Evolutionary conservation across 2,888 invertebrate genomes (phyloP), one percentile per base, ranked within the genome.

Genomic region (Sphaerophoria rueppellii): DNA sequence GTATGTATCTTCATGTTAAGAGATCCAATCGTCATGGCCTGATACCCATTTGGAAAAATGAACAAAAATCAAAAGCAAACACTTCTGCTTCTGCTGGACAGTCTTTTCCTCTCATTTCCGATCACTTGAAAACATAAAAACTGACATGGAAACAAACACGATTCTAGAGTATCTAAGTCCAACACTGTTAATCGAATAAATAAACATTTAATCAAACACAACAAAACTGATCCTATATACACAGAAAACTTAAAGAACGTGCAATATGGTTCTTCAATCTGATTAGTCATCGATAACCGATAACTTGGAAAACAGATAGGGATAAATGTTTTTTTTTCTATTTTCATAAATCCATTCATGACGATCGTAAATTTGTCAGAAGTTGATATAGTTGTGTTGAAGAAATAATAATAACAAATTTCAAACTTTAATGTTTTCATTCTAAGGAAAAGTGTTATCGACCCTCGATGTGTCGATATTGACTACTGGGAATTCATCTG

Each of bases 161-260:
- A 65, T 52, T 63, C 6, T 37, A 16, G 4, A 14, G 24, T 50
- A 43, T 34, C 34, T 43, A 34, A 65, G 72, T 48, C 32, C 57
- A 72, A 83, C 54, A 79, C 65, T 83, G 82, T 83, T 83, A 83
- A 79, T 83, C 74, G 65, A 60, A 79, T 65, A 71, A 83, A 83
- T 75, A 83, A 83, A 83, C 82, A 83, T 79, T 50, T 79, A 83
- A 83, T 83, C 79, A 83, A 71, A 71, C 35, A 58, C 48, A 24
- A 24, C 24, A 34, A 40, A 55, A 46, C 63, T 60, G 71, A 55
- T 24, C 4, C 6, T 60, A 24, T 60, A 43, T 60, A 40, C 16
- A 16, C 4, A 16, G 4, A 14, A 11, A 11, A 4, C 37, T 4
- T 7, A n/a, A n/a, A 55, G 73, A 14, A 14, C 34, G 67, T 77